Percentiles rank a stretch among this genome's conserved stretches.
These are phyloP conservation scores for Sminthurinus aureus DNA, from an alignment of 2,888 invertebrate species.

Conservation along the genomic window DNA sequence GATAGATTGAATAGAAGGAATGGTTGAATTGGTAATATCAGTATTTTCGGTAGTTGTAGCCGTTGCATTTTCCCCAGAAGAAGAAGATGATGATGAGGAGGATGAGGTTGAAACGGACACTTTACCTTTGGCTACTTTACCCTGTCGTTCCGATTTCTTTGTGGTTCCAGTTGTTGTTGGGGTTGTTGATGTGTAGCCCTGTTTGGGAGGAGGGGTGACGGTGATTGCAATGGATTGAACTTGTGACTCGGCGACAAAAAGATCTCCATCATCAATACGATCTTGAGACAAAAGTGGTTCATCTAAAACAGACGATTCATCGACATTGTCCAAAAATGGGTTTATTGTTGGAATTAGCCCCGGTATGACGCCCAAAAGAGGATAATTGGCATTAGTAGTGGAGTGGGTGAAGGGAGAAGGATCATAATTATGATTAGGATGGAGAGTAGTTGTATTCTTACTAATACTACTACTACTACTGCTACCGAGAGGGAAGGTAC, in stretches of 20 bases:
- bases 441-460: slow-evolving; percentile 34
- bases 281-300: slow-evolving; percentile 7
- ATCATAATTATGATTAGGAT: slow-evolving; percentile 56
- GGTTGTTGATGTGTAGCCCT: not conserved
- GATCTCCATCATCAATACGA: slow-evolving; percentile 43
- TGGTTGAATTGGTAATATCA: too few species aligned
- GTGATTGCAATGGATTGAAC: slow-evolving; percentile 57
- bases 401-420: not conserved
- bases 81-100: not conserved
- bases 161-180: not conserved
- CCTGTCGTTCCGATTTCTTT: not conserved
- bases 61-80: not conserved
- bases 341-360: slow-evolving; percentile 44
- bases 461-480: not conserved
- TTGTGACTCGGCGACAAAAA: slow-evolving; percentile 51
- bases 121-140: not conserved
- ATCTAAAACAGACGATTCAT: slow-evolving; percentile 30
- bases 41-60: not conserved
- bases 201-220: slow-evolving; percentile 54
- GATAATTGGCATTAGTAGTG: not conserved
- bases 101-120: not conserved
- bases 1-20: too few species aligned
- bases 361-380: slow-evolving; percentile 8
- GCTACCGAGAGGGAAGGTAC: not conserved
- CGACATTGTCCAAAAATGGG: slow-evolving; percentile 53